These are phyloP conservation scores for Andinoacara biseriatus DNA, from an alignment of 2,113 vertebrate genomes.

Conservation along the genomic window DNA sequence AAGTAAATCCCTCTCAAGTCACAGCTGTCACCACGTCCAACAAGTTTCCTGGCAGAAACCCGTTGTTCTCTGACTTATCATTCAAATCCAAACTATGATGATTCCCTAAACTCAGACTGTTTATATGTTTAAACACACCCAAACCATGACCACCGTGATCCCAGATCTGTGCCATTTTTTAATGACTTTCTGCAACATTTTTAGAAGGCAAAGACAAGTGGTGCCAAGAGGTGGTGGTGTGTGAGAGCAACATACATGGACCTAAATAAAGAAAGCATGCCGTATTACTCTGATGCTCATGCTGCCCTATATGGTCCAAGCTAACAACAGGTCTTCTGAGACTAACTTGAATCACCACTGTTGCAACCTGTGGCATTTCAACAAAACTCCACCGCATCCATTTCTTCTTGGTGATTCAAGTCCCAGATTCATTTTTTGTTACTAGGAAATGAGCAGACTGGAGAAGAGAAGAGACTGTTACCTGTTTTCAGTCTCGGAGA, in stretches of 20 bases:
- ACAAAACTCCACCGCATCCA: background rate
- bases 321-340: background rate
- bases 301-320: too few species aligned
- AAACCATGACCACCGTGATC: background rate
- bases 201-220: background rate
- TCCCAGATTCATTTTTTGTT: background rate
- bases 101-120: background rate
- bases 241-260: background rate
- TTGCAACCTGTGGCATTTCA: background rate
- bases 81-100: too few species aligned
- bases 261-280: background rate
- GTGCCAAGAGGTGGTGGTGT: background rate
- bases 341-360: background rate
- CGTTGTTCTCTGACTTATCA: background rate
- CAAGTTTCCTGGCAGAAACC: background rate
- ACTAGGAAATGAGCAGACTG: background rate
- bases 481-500: background rate
- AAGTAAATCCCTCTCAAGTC: background rate
- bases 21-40: background rate
- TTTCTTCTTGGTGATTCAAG: background rate
- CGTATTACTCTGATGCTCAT: rapidly evolving
- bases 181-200: background rate
- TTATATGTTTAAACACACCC: background rate
- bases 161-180: too few species aligned
- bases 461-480: background rate